Evolutionary conservation across 2,113 vertebrate species (phyloP).

Genomic region (Campylorhamphus procurvoides): DNA sequence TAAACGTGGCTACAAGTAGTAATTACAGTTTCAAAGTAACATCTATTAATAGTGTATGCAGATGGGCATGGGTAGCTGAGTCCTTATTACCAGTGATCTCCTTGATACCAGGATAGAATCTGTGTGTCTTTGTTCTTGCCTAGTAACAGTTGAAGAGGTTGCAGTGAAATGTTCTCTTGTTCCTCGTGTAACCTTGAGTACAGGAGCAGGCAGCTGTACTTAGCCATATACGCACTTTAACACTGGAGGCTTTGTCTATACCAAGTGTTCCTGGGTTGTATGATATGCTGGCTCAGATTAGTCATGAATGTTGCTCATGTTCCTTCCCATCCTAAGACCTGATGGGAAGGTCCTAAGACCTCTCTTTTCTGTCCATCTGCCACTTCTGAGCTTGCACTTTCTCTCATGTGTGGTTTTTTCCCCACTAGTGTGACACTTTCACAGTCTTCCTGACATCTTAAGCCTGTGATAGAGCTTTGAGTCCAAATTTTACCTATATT

Average conservation of each 20-base stretch:
- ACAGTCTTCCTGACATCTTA: neutral
- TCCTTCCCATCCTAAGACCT: neutral
- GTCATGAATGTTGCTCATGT: neutral
- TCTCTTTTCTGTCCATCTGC: neutral
- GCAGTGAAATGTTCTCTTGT: constrained; percentile 26
- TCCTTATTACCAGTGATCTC: constrained; percentile 16
- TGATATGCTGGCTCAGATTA: neutral
- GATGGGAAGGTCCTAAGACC: too few species aligned
- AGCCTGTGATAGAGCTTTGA: neutral
- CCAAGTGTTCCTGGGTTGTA: neutral
- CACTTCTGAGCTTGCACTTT: neutral
- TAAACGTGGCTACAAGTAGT: neutral
- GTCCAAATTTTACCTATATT: neutral
- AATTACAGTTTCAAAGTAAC: constrained; percentile 47
- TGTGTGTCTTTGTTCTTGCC: constrained; percentile 19
- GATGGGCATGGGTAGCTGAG: constrained; percentile 5
- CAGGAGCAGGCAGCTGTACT: constrained; percentile 24
- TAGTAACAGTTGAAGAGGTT: neutral
- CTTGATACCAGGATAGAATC: neutral
- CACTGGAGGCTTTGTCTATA: neutral
- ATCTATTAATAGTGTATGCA: constrained; percentile 32
- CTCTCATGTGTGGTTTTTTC: neutral
- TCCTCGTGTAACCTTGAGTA: neutral
- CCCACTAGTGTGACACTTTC: neutral
- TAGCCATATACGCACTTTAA: neutral